These are phyloP conservation scores for Urocyon cinereoargenteus DNA, from an alignment of 2,797 vertebrate species.

Conservation along the genomic window DNA sequence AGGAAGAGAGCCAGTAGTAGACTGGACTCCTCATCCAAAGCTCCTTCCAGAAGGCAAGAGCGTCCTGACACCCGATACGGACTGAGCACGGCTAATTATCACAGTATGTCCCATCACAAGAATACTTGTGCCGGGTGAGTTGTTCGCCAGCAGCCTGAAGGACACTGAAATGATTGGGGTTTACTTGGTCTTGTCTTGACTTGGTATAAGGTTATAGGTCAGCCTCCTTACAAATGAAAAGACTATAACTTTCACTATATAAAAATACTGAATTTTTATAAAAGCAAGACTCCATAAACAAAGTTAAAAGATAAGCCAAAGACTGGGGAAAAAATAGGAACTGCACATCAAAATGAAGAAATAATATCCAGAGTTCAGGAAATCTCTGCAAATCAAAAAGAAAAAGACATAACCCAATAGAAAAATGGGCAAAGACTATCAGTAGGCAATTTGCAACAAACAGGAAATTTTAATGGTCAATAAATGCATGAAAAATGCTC, in stretches of 20 bases:
- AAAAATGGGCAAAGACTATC: not conserved
- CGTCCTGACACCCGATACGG: conserved; percentile 57
- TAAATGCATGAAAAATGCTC: not conserved
- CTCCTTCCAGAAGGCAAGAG: conserved; percentile 65
- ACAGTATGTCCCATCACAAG: conserved; percentile 55
- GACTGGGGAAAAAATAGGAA: not conserved
- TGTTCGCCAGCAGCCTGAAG: conserved; percentile 6
- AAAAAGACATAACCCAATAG: conserved; percentile 7
- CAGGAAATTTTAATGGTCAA: not conserved
- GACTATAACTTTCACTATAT: not conserved
- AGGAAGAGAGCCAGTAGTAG: conserved; percentile 45
- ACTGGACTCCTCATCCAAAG: conserved; percentile 36
- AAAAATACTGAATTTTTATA: not conserved
- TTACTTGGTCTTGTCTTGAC: not conserved
- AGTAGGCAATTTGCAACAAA: conserved; percentile 32
- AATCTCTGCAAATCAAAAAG: not conserved
- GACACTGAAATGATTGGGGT: not conserved
- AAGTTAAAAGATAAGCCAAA: not conserved
- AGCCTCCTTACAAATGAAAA: conserved; percentile 32
- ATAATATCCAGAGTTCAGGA: not conserved
- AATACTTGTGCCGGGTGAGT: conserved; percentile 29
- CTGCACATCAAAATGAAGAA: not conserved
- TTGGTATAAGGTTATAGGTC: not conserved
- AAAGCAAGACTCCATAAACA: conserved; percentile 33
- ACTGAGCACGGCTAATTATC: conserved; percentile 52